These are phyloP conservation scores for Heterotilapia buettikoferi DNA, from an alignment of 2,113 vertebrate genomes.

Conservation along the genomic window DNA sequence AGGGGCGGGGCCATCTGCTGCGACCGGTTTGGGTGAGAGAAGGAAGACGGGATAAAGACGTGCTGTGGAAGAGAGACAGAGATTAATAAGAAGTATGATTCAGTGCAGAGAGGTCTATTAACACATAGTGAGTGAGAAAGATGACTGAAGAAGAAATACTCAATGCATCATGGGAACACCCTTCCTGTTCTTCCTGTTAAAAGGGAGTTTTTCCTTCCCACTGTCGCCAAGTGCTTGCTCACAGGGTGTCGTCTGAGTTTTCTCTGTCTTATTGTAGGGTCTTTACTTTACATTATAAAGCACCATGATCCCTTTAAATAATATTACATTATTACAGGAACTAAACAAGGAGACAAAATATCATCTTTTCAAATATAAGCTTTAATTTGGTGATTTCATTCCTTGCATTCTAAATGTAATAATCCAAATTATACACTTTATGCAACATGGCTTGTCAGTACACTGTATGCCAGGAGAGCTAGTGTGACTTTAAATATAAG, in stretches of 20 bases:
- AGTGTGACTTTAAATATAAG: neutral
- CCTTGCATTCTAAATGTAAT: neutral
- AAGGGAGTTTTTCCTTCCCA: neutral
- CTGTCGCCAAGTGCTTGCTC: fast-evolving
- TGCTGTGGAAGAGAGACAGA: neutral
- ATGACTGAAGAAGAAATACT: neutral
- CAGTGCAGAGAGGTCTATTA: neutral
- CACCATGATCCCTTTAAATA: neutral
- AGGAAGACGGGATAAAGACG: neutral
- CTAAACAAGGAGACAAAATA: neutral
- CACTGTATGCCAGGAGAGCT: neutral
- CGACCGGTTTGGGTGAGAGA: neutral
- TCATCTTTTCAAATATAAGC: neutral
- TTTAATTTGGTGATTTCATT: neutral
- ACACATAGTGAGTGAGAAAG: neutral
- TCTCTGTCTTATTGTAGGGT: neutral
- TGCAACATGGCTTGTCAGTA: neutral
- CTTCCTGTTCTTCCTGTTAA: neutral
- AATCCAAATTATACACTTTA: neutral
- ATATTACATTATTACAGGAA: neutral
- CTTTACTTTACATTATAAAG: neutral
- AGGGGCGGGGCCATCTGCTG: neutral
- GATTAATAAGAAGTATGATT: neutral
- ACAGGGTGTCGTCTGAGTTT: neutral
- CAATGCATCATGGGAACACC: neutral